Base-by-base conservation (phyloP, 2,888 invertebrate species). In the Craniophora ligustri region DNA sequence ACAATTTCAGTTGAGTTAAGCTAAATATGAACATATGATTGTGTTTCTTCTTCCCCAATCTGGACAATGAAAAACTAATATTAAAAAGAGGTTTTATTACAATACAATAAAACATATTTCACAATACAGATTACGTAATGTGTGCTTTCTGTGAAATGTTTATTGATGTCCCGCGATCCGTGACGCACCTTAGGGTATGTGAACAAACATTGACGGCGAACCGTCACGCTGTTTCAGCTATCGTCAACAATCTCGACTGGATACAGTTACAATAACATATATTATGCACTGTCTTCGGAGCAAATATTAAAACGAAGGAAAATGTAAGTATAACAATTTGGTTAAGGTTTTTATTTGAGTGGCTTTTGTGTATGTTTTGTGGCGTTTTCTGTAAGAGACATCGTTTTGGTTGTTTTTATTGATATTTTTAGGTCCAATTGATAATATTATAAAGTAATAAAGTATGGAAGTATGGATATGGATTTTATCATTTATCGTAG, bases 191-290 rank as follows among this genome's bases (percentile, higher is more conserved):
- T 63, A 13, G 61, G 59, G 60, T 75, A 72, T 75, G 75, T 73
- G 68, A 40, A 62, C 53, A 67, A 72, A 74, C 73, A 69, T 50
- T 19, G 60, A 34, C 11, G 48, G 63, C 50, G 67, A 78, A 63
- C 69, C 54, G 70, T 64, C 57, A 74, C 72, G 64, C 50, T 62
- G 67, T 54, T 64, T 42, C 47, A 50, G 42, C 30, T 67, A 69
- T 58, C 30, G 72, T 72, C 69, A 68, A 77, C 74, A 73, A 58
- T 59, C 48, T 23, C 41, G 32, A 19, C n/a, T 48, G 68, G 23
- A 48, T 41, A 68, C 53, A 46, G 48, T 45, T 49, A 55, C 51
- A 65, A 53, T 49, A 65, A 65, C 49, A 58, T 68, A 19, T 58
- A 60, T 72, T 68, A 72, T 70, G 51, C 65, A 60, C 34, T 47